Percentiles rank a stretch among this genome's conserved stretches.
phyloP scores from a whole-genome alignment of 2,888 invertebrate genomes.

The Diachrysia chrysitis region DNA sequence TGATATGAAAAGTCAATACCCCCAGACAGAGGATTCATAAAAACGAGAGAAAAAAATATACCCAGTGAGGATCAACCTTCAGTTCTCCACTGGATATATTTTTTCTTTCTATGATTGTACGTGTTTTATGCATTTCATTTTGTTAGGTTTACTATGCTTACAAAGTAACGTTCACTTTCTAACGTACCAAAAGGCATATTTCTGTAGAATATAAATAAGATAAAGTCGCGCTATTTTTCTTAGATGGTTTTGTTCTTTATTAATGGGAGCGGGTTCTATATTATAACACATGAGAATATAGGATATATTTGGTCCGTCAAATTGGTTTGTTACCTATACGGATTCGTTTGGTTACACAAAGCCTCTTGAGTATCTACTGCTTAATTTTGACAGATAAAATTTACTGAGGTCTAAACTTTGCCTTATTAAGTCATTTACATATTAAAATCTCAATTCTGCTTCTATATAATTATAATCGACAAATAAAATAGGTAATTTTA shows the following conservation, averaged over 20 bases:
- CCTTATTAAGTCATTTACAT: too few relatives aligned
- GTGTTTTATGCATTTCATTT: slow-evolving; percentile 1
- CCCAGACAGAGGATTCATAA: slow-evolving; percentile 40
- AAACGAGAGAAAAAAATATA: slow-evolving; percentile 32
- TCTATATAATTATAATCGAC: too few relatives aligned
- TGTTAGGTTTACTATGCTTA: slow-evolving; percentile 4
- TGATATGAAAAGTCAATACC: slow-evolving; percentile 79
- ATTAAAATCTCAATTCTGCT: too few relatives aligned
- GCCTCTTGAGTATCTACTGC: too few relatives aligned
- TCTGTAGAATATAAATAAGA: not conserved
- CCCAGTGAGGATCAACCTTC: slow-evolving; percentile 15
- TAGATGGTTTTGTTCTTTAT: not conserved
- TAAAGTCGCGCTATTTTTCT: not conserved
- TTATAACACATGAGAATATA: too few relatives aligned
- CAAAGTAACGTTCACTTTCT: not conserved
- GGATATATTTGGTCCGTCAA: too few relatives aligned
- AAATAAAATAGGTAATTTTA: too few relatives aligned
- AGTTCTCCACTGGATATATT: slow-evolving; percentile 1
- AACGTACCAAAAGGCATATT: not conserved
- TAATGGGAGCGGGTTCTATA: too few relatives aligned
- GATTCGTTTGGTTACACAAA: too few relatives aligned
- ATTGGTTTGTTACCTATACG: too few relatives aligned
- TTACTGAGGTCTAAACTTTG: too few relatives aligned
- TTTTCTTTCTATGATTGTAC: slow-evolving; percentile 4
- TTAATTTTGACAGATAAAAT: too few relatives aligned